Evolutionary conservation across 2,888 invertebrate genomes (phyloP).

Genomic region (Eustalomyia histrio): DNA sequence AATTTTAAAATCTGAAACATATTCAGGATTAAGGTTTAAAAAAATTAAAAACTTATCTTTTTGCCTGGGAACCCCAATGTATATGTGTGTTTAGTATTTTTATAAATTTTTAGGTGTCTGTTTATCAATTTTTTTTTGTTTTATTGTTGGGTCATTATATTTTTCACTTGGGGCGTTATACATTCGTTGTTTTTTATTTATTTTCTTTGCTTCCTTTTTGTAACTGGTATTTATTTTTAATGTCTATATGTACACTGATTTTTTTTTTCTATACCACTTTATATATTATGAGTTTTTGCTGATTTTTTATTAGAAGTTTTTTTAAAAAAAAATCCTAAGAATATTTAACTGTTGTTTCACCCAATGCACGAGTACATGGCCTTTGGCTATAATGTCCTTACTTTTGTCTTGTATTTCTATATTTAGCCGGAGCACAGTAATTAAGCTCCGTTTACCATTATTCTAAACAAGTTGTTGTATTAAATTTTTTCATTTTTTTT

Average conservation of each 20-base stretch:
- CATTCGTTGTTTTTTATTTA: conserved; percentile 23
- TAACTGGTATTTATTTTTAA: conserved; percentile 53
- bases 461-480: conserved; percentile 22
- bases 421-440: conserved; percentile 29
- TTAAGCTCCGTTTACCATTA: conserved; percentile 31
- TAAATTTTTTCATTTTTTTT: conserved; percentile 10
- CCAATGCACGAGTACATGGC: conserved; percentile 12
- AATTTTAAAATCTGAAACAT: too few species aligned
- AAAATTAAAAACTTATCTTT: too few species aligned
- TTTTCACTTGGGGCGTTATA: conserved; percentile 56
- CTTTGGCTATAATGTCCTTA: conserved; percentile 26
- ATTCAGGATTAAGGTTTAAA: too few species aligned
- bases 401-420: conserved; percentile 13
- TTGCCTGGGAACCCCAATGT: too few species aligned
- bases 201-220: neutral
- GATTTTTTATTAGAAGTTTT: conserved; percentile 6
- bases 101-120: conserved; percentile 58
- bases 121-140: conserved; percentile 43
- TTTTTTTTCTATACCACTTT: neutral
- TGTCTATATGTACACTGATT: conserved; percentile 30
- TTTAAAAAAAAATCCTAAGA: conserved; percentile 14
- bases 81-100: conserved; percentile 31
- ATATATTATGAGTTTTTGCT: neutral
- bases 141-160: conserved; percentile 54
- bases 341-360: conserved; percentile 4